phyloP scores from a whole-genome alignment of 2,113 vertebrate genomes.

The Sigmodon hispidus region DNA sequence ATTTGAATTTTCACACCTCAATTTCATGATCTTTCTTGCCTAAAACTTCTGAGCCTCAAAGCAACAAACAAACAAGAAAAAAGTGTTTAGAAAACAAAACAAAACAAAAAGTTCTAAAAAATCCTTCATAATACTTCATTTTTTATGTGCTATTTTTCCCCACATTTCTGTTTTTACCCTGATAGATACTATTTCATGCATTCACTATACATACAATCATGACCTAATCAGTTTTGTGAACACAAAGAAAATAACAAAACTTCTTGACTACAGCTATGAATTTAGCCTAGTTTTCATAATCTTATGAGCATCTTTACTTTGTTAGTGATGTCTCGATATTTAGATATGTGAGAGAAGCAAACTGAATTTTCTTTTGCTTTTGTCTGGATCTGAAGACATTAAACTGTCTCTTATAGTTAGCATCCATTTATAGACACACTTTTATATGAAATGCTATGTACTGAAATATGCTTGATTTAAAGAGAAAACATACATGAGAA shows the following conservation, averaged over 20 bases:
- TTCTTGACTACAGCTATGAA: background rate
- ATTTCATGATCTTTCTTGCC: conserved; percentile 82
- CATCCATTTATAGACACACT: background rate
- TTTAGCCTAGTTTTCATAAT: background rate
- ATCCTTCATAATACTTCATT: background rate
- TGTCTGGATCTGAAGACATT: background rate
- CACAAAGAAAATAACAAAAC: conserved; percentile 33
- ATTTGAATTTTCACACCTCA: conserved; percentile 87
- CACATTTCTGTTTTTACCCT: background rate
- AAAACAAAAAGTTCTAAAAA: background rate
- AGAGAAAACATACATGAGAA: background rate
- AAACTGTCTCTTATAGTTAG: background rate
- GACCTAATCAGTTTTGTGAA: background rate
- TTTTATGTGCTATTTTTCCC: conserved; percentile 44
- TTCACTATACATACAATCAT: background rate
- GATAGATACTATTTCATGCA: background rate
- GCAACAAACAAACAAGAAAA: conserved; percentile 75
- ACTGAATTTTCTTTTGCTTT: conserved; percentile 15
- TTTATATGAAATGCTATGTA: background rate
- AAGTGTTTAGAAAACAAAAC: conserved; percentile 36
- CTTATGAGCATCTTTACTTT: conserved; percentile 11
- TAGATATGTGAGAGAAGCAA: background rate
- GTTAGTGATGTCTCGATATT: background rate
- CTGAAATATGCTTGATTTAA: conserved; percentile 6
- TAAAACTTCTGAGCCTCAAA: conserved; percentile 76